Evolutionary conservation across 2,888 invertebrate genomes (phyloP), one percentile per base, ranked within the genome.

Genomic region (Xestia rhomboidea): DNA sequence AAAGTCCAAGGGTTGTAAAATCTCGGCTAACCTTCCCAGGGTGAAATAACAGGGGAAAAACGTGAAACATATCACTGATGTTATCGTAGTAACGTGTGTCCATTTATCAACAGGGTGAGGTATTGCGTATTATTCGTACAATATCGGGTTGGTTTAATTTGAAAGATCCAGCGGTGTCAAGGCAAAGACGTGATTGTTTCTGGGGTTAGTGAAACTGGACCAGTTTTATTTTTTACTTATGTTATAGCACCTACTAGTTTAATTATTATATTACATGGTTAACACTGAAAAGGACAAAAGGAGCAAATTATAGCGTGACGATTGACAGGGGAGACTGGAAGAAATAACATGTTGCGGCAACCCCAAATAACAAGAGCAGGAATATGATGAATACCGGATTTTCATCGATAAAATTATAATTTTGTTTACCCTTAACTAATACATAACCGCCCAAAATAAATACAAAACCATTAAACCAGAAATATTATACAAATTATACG

Each of bases 91-190:
- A 92, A 93, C 91, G 90, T 88, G 89, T 90, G 88, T 85, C 87
- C 92, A 93, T 94, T 93, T 92, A 93, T 94, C 94, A 93, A 89
- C 82, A 76, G 71, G 77, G 89, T 91, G 92, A 93, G 89, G 91
- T 91, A 92, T 92, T 91, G 87, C 92, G 91, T 93, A 92, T 92
- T 92, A 91, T 92, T 92, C 91, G 89, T 89, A 90, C 90, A 91
- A 91, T 90, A 92, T 92, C 89, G 83, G 86, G 30, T 44, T 51
- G 83, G 79, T 63, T 0, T 27, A 80, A 86, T 80, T n/a, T 38
- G 78, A 4, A 68, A 67, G 87, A 79, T 70, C 30, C 1, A 77
- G 87, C 86, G 88, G 8, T 7, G 38, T 15, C 1, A 24, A 51
- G 15, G 24, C 7, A 24, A 24, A 15, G 0, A 21, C 30, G 3